These are phyloP conservation scores for Macrophya alboannulata DNA, from an alignment of 2,888 invertebrate species.

Conservation along the genomic window DNA sequence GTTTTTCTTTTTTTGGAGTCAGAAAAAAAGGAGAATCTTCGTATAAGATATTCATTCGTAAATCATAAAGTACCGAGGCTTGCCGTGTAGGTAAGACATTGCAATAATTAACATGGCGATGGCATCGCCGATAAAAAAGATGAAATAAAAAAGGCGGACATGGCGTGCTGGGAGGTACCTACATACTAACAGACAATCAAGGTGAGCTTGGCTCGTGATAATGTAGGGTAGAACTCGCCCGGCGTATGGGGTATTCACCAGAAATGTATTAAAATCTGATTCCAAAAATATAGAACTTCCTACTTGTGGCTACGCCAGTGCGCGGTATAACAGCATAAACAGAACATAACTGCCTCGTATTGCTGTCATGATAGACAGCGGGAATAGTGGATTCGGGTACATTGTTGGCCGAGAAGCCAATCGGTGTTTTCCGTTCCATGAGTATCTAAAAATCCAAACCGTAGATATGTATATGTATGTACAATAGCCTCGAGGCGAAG, in stretches of 20 bases:
- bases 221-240: conserved; percentile 30
- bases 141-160: conserved; percentile 27
- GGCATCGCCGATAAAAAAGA: conserved; percentile 49
- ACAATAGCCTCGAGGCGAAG: not conserved
- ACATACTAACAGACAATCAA: conserved; percentile 44
- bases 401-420: conserved; percentile 44
- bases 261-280: not conserved
- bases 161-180: conserved; percentile 49
- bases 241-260: not conserved
- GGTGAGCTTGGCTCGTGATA: conserved; percentile 43
- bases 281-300: not conserved
- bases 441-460: not conserved
- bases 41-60: conserved; percentile 6
- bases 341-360: conserved; percentile 69
- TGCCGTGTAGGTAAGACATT: conserved; percentile 24
- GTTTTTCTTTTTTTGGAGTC: not conserved
- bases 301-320: conserved; percentile 40
- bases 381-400: conserved; percentile 61
- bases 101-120: conserved; percentile 53
- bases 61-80: not conserved
- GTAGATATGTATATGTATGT: not conserved
- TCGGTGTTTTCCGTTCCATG: conserved; percentile 23
- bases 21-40: not conserved
- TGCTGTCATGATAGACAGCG: conserved; percentile 65
- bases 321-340: conserved; percentile 67